phyloP scores from a whole-genome alignment of 2,113 vertebrate species.

The Alethe castanea region DNA sequence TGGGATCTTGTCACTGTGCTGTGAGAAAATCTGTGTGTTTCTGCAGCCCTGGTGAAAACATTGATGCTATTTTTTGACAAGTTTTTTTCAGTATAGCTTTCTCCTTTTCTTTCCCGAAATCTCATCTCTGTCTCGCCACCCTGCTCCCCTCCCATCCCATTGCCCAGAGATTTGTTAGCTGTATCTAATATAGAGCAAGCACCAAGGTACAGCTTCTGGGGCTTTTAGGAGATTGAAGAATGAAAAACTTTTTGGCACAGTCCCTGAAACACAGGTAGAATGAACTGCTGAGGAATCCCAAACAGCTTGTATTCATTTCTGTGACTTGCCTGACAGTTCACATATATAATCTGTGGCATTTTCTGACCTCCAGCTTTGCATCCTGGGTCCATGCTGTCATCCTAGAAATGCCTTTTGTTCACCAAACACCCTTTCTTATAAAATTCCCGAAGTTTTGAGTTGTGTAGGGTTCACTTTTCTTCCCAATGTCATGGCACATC shows the following conservation, averaged over 20 bases:
- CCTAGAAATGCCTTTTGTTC: neutral
- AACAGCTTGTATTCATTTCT: neutral
- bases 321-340: neutral
- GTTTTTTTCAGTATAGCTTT: neutral
- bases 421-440: neutral
- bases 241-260: neutral
- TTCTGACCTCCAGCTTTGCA: neutral
- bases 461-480: neutral
- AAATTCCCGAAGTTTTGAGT: neutral
- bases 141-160: accelerated
- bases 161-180: neutral
- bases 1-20: neutral
- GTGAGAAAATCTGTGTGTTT: neutral
- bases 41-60: neutral
- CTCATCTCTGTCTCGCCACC: neutral
- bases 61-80: neutral
- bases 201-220: neutral
- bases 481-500: neutral
- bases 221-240: neutral
- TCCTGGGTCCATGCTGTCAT: neutral
- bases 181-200: neutral
- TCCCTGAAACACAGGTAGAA: neutral
- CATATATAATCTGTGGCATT: neutral
- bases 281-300: neutral
- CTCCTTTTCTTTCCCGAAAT: neutral